Conservation (phyloP, 2,888 invertebrate genomes). For the Andricus quercusramuli region DNA sequence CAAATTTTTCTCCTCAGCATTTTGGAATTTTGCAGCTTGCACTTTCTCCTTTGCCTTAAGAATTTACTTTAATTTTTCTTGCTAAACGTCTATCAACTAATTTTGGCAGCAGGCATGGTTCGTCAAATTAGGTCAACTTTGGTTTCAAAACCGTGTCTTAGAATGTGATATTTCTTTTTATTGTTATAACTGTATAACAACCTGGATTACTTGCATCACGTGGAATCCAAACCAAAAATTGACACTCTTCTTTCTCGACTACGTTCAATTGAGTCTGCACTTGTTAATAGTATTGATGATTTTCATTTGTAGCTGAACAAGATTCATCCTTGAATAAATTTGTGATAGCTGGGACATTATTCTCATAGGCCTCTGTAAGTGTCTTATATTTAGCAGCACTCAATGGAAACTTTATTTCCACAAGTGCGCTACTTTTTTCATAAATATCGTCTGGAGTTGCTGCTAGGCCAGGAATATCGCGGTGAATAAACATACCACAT, state of each 20-base stretch:
- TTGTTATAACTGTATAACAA: background rate
- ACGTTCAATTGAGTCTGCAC: slow-evolving; percentile 49
- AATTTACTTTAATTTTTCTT: background rate
- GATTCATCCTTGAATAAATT: slow-evolving; percentile 3
- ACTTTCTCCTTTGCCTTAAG: background rate
- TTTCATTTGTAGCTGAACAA: background rate
- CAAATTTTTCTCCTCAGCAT: too few relatives aligned
- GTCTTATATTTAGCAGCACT: background rate
- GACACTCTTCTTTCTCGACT: slow-evolving; percentile 24
- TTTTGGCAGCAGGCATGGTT: background rate
- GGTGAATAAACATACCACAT: background rate
- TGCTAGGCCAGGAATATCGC: background rate
- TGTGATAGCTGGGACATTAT: background rate
- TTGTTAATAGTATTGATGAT: slow-evolving; percentile 50
- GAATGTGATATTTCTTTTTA: slow-evolving; percentile 35
- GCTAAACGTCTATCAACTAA: background rate
- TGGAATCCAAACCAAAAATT: slow-evolving; percentile 36
- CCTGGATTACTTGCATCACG: too few relatives aligned
- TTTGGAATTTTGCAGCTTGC: background rate
- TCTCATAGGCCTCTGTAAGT: background rate
- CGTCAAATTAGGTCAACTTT: slow-evolving; percentile 16
- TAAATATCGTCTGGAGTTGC: background rate
- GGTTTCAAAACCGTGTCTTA: slow-evolving; percentile 31
- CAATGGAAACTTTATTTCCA: slow-evolving; percentile 12
- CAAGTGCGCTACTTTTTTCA: background rate